These are phyloP conservation scores for Willowsia nigromaculata DNA, from an alignment of 2,888 invertebrate genomes.

Conservation along the genomic window DNA sequence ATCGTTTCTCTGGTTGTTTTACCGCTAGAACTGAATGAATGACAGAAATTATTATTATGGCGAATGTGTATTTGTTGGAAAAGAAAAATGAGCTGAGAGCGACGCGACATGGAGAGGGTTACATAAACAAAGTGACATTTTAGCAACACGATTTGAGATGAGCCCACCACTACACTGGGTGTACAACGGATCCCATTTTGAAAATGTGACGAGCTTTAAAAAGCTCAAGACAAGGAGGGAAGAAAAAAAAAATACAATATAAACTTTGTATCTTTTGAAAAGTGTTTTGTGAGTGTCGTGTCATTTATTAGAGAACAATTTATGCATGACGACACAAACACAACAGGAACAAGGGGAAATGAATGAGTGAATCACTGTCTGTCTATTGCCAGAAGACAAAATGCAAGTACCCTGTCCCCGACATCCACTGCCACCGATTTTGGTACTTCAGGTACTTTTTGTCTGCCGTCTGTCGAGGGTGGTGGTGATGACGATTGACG, in stretches of 20 bases:
- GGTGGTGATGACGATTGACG: conserved; percentile 35
- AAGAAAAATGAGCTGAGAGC: not conserved
- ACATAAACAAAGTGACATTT: conserved; percentile 54
- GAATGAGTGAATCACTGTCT: not conserved
- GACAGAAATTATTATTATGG: conserved; percentile 56
- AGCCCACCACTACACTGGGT: no score
- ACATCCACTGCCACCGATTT: not conserved
- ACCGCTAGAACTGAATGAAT: conserved; percentile 3
- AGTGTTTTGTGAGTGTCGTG: conserved; percentile 30
- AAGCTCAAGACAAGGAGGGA: not conserved
- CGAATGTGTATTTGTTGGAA: not conserved
- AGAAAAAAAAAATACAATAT: conserved; percentile 9
- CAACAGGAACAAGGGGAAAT: not conserved
- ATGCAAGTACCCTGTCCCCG: not conserved
- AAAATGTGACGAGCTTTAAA: conserved; percentile 17
- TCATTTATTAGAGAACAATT: conserved; percentile 64
- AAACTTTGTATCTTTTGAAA: not conserved
- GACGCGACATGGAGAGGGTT: conserved; percentile 38
- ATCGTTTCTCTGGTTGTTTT: not conserved
- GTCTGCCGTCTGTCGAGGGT: conserved; percentile 15
- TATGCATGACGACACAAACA: conserved; percentile 62
- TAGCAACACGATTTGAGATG: no score
- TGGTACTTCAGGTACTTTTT: conserved; percentile 58
- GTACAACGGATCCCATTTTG: not conserved
- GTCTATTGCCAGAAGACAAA: not conserved